phyloP scores from a whole-genome alignment of 2,888 invertebrate genomes.

The Phengaris arion region DNA sequence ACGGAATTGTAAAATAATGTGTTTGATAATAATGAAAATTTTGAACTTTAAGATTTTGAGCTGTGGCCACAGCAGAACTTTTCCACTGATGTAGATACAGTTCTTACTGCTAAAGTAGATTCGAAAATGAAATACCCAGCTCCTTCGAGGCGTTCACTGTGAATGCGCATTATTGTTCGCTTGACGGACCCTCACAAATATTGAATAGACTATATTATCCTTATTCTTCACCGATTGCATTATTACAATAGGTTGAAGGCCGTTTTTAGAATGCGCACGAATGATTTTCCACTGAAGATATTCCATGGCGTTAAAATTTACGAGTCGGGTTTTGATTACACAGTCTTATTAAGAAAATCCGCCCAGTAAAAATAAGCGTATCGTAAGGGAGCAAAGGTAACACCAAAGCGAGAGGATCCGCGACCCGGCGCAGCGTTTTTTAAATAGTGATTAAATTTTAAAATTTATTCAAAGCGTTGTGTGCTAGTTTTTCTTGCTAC shows the following conservation, averaged over 20 bases:
- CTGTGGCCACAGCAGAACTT: not conserved
- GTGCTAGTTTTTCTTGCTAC: too few relatives aligned
- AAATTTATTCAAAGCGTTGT: too few relatives aligned
- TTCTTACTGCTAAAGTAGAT: not conserved
- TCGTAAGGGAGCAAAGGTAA: too few relatives aligned
- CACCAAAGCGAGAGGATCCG: too few relatives aligned
- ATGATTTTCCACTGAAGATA: not conserved
- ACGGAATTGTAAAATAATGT: too few relatives aligned
- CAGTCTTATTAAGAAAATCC: too few relatives aligned
- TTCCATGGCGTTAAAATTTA: not conserved
- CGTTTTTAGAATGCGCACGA: conserved; percentile 2
- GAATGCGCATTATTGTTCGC: conserved; percentile 60
- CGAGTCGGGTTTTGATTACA: too few relatives aligned
- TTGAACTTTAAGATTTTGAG: not conserved
- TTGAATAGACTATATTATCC: conserved; percentile 40
- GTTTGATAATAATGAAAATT: too few relatives aligned
- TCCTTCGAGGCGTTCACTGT: conserved; percentile 59
- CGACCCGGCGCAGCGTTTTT: too few relatives aligned
- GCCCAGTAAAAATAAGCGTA: too few relatives aligned
- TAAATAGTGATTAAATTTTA: too few relatives aligned
- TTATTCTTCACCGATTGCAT: conserved; percentile 17
- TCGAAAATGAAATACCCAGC: conserved; percentile 39
- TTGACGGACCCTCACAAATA: conserved; percentile 54
- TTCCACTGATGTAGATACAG: not conserved
- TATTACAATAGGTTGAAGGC: not conserved